Base-by-base conservation (phyloP, 2,113 vertebrate species). In the Hyla sarda region DNA sequence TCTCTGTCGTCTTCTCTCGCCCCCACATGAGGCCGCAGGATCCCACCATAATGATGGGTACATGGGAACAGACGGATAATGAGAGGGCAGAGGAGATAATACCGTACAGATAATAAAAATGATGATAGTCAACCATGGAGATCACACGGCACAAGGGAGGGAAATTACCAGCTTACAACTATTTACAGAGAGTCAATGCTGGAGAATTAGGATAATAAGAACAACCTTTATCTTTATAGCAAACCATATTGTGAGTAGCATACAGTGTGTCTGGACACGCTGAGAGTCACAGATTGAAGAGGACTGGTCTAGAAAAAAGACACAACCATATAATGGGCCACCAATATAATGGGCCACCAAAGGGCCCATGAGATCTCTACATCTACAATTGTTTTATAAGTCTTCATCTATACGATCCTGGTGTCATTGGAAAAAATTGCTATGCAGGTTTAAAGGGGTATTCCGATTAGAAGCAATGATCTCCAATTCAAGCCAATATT, bases 11-110 rank as follows among this genome's bases (percentile, higher is more conserved):
- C 60, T 28, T 65, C 11, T 65, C n/a, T 60, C n/a, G 45, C 1
- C 2, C 19, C 71, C 9, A n/a, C 21, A 45, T 45, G 41, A 12
- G 37, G 9, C 73, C 1, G 25, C 28, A 67, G 28, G 23, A 34
- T 34, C 45, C 19, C 47, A 12, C 16, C n/a, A 5, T 30, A 50
- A 50, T 76, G 16, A 50, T 13, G 5, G 25, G 5, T 76, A 11
- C 16, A 13, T 76, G 73, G 73, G 73, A 76, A 76, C 45, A 37
- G 73, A 76, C 13, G 48, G 73, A 76, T 76, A 76, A 50, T 76
- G 73, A 76, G 19, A 76, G 73, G 30, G 73, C 25, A 0, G 25
- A 5, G 25, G 48, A 76, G 45, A 30, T 76, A 76, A 76, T 76
- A 76, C 73, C 12, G 73, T 13, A n/a, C 3, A 28, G 73, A 76